These are phyloP conservation scores for Vulpes lagopus DNA, from an alignment of 2,113 vertebrate genomes.

Conservation along the genomic window DNA sequence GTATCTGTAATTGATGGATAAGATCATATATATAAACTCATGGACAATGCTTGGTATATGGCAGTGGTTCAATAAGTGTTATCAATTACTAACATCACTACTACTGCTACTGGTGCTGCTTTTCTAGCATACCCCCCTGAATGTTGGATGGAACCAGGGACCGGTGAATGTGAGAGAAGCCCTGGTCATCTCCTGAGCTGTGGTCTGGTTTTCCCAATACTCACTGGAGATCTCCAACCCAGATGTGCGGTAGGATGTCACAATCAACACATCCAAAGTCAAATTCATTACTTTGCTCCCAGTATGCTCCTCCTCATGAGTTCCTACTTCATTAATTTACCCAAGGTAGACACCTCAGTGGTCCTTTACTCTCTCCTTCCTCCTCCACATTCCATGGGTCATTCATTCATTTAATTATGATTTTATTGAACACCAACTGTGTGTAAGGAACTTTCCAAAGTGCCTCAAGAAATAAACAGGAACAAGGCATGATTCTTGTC, in stretches of 20 bases:
- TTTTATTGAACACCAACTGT: background rate
- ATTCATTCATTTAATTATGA: background rate
- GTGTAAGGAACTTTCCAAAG: background rate
- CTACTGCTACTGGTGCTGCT: background rate
- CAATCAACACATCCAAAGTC: background rate
- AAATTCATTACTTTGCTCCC: background rate
- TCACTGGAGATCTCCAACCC: background rate
- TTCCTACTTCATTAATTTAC: background rate
- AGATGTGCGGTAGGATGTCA: background rate
- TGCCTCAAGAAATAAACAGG: constrained; percentile 12
- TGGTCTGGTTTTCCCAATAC: background rate
- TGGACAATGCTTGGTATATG: too few species aligned
- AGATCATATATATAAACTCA: background rate
- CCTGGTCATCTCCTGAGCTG: background rate
- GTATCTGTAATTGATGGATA: background rate
- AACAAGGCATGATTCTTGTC: background rate
- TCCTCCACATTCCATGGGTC: background rate
- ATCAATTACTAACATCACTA: background rate
- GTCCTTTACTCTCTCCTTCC: background rate
- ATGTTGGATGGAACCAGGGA: background rate
- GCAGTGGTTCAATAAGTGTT: background rate
- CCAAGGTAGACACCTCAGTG: background rate
- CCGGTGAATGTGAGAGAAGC: background rate
- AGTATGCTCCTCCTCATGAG: background rate
- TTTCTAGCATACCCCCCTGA: background rate